These are phyloP conservation scores for Tetanocera ferruginea DNA, from an alignment of 2,888 invertebrate genomes.

Conservation along the genomic window DNA sequence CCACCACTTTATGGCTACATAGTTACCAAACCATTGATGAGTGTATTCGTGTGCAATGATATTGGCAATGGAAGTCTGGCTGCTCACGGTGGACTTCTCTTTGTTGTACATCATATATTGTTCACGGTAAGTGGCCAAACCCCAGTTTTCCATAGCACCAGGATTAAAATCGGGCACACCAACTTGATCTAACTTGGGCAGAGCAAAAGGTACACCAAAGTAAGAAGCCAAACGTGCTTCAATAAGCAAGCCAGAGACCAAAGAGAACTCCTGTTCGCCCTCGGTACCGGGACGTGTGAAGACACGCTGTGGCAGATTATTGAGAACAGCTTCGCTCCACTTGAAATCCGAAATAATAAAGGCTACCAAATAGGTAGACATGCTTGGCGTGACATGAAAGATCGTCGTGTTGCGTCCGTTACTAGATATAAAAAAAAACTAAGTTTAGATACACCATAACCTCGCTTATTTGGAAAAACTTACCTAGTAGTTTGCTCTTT, in stretches of 20 bases:
- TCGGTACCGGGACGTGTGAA: conserved; percentile 63
- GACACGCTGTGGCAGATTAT: conserved; percentile 58
- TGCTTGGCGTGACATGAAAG: conserved; percentile 72
- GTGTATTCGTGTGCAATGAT: conserved; percentile 74
- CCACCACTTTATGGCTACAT: conserved; percentile 81
- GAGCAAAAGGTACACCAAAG: conserved; percentile 80
- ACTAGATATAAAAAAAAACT: not conserved
- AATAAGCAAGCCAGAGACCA: conserved; percentile 80
- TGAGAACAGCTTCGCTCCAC: conserved; percentile 53
- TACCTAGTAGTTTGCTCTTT: conserved; percentile 46
- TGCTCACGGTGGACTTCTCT: conserved; percentile 57
- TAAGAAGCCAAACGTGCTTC: conserved; percentile 78
- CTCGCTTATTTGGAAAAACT: conserved; percentile 2
- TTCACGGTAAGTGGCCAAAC: conserved; percentile 77
- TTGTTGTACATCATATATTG: conserved; percentile 62
- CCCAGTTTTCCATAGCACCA: conserved; percentile 96
- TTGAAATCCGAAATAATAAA: conserved; percentile 79
- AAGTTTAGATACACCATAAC: too few relatives aligned
- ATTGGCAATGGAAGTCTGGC: conserved; percentile 70
- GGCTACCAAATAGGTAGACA: conserved; percentile 86
- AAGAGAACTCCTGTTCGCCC: conserved; percentile 75
- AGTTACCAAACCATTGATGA: conserved; percentile 87
- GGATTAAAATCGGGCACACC: conserved; percentile 87
- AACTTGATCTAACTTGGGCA: conserved; percentile 89
- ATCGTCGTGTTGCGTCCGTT: conserved; percentile 50